Conservation (phyloP, 2,113 vertebrate genomes). For the Mustela lutreola region DNA sequence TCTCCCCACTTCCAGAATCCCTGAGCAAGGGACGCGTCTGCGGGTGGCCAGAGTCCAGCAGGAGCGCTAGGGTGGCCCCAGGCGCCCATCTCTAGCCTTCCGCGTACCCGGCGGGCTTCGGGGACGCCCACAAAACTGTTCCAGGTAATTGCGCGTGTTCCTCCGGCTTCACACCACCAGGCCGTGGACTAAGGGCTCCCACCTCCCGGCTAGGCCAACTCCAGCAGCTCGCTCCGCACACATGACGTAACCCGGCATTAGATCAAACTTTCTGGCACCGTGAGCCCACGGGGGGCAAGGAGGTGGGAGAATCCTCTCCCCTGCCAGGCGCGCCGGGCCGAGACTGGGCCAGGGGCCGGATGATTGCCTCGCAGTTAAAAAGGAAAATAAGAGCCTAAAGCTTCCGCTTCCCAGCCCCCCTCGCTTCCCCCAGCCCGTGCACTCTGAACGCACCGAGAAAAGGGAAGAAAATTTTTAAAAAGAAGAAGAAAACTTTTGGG, state of each 20-base stretch:
- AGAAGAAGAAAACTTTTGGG: constrained; percentile 32
- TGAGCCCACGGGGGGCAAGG: constrained; percentile 1
- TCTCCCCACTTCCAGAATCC: neutral
- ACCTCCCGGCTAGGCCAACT: constrained; percentile 39
- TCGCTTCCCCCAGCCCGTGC: constrained; percentile 46
- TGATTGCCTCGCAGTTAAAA: constrained; percentile 48
- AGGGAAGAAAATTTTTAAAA: neutral
- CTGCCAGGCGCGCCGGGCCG: neutral
- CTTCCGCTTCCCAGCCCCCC: constrained; percentile 73
- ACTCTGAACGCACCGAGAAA: neutral
- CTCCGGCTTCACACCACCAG: neutral
- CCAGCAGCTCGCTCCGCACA: constrained; percentile 47
- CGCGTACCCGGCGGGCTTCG: constrained; percentile 11
- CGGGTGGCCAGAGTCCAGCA: neutral
- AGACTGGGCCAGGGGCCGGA: neutral
- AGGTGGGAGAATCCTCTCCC: constrained; percentile 21
- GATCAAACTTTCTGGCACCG: constrained; percentile 81
- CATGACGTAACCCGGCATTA: constrained; percentile 72
- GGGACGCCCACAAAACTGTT: neutral
- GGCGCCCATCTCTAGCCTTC: constrained; percentile 37
- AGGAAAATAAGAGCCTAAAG: constrained; percentile 73
- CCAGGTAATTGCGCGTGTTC: constrained; percentile 58
- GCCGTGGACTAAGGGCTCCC: constrained; percentile 40
- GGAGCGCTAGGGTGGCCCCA: neutral
- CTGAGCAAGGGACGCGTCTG: neutral